Evolutionary conservation across 2,113 vertebrate species (phyloP).

Genomic region (Onychostoma macrolepis): DNA sequence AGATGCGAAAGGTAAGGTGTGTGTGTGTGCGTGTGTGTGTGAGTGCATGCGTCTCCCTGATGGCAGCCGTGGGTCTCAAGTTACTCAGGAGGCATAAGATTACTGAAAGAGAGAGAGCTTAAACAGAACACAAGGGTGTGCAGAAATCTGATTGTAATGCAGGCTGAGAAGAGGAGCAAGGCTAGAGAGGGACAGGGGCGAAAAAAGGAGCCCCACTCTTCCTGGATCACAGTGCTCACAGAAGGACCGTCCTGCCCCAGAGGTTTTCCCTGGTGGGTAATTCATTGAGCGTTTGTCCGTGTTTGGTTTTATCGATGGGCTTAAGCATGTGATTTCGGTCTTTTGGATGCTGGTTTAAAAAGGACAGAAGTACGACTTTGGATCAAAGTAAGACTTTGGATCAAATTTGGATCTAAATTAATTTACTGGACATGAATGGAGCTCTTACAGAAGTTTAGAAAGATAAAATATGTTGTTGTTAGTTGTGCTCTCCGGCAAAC

Average conservation of each 20-base stretch:
- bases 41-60: conserved; percentile 40
- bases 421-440: not conserved
- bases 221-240: conserved; percentile 18
- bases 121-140: conserved; percentile 51
- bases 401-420: not conserved
- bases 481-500: not conserved
- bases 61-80: conserved; percentile 61
- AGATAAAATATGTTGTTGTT: not conserved
- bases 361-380: not conserved
- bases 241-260: conserved; percentile 14
- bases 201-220: conserved; percentile 36
- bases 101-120: conserved; percentile 60
- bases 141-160: conserved; percentile 53
- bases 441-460: not conserved
- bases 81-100: conserved; percentile 67
- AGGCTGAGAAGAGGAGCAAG: conserved; percentile 63
- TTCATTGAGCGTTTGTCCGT: not conserved
- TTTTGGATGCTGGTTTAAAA: not conserved
- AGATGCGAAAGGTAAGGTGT: conserved; percentile 70
- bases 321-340: not conserved
- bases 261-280: conserved; percentile 47
- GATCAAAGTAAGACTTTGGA: not conserved
- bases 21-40: conserved; percentile 35
- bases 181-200: conserved; percentile 44
- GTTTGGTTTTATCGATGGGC: not conserved